These are phyloP conservation scores for Telmatochromis sp. DNA, from an alignment of 2,113 vertebrate species.

Conservation along the genomic window DNA sequence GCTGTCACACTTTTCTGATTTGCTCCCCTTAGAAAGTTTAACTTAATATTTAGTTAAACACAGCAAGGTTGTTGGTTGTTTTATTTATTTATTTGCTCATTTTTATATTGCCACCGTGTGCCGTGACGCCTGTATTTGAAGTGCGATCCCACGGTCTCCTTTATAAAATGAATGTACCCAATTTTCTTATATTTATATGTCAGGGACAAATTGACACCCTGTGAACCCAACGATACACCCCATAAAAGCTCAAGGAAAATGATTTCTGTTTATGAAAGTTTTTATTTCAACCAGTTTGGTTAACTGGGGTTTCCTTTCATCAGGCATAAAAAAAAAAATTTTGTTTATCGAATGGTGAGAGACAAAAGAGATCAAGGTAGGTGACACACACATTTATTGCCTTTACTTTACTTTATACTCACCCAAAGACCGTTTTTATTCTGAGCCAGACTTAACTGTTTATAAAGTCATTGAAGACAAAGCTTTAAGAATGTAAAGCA, in stretches of 20 bases:
- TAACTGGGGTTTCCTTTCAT: neutral
- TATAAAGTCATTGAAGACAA: neutral
- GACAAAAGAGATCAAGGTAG: neutral
- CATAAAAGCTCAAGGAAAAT: neutral
- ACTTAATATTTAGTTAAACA: neutral
- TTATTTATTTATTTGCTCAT: neutral
- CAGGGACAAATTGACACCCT: neutral
- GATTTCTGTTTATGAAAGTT: neutral
- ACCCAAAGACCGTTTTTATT: neutral
- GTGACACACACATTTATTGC: neutral
- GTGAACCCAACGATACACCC: neutral
- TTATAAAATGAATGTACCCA: neutral
- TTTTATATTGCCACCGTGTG: neutral
- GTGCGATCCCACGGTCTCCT: neutral
- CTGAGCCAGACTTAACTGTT: neutral
- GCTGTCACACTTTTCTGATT: slow-evolving; percentile 41
- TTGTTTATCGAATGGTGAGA: neutral
- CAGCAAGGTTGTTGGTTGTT: neutral
- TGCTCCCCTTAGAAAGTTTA: slow-evolving; percentile 23
- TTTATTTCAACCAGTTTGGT: neutral
- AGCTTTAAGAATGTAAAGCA: neutral
- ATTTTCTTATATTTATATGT: neutral
- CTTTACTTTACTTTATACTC: neutral
- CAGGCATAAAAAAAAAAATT: neutral
- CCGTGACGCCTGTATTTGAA: neutral